Conservation (phyloP, 2,113 vertebrate genomes). For the Myotis brandtii region DNA sequence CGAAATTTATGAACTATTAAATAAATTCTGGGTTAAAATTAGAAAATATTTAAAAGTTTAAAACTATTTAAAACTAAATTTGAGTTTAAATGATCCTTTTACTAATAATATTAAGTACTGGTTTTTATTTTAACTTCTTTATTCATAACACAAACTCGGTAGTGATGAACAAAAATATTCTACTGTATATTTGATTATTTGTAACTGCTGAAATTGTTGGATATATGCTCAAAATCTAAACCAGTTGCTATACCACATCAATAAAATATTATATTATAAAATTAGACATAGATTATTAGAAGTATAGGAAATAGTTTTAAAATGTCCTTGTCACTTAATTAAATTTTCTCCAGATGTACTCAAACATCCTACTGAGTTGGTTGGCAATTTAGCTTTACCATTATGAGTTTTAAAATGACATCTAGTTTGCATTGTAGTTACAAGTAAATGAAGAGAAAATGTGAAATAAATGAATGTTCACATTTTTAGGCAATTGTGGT, state of each 20-base stretch:
- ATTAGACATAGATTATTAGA: background rate
- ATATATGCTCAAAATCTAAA: background rate
- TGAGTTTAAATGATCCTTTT: background rate
- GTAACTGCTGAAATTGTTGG: background rate
- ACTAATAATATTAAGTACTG: background rate
- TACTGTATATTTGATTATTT: background rate
- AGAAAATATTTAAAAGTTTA: background rate
- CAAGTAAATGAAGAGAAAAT: conserved; percentile 61
- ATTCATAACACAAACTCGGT: background rate
- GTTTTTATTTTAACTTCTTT: background rate
- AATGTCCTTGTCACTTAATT: conserved; percentile 44
- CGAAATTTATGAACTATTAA: background rate
- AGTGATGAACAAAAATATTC: background rate
- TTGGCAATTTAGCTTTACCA: conserved; percentile 42
- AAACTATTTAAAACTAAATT: background rate
- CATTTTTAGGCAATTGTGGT: conserved; percentile 44
- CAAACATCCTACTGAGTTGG: conserved; percentile 30
- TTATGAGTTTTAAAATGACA: conserved; percentile 57
- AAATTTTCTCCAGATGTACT: conserved; percentile 36
- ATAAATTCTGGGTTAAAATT: background rate
- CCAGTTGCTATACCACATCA: background rate
- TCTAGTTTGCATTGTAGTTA: conserved; percentile 46
- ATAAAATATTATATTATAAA: background rate
- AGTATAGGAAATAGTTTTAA: background rate
- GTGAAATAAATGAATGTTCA: conserved; percentile 60